Evolutionary conservation across 2,113 vertebrate species (phyloP), one percentile per base, ranked within the genome.

Genomic region (Leiothrix lutea): DNA sequence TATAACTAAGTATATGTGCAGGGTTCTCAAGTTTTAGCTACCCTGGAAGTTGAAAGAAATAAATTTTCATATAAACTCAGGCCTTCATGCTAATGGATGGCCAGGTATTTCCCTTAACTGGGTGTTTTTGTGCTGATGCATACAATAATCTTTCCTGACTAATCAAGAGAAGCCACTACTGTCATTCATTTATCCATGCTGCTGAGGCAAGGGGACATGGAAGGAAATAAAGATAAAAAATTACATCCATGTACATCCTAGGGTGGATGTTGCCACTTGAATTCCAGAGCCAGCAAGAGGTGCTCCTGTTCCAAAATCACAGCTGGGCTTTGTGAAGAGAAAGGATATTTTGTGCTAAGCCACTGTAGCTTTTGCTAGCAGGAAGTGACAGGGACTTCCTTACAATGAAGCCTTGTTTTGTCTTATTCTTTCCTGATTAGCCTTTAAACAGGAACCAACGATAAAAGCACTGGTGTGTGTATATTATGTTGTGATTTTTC

Each of bases 21-120:
- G 51, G 12, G 12, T 88, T 78, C 62, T 85, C 33, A 61, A 72
- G 33, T 86, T 96, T 97, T 88, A 95, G 88, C 61, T 80, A 80
- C 74, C 42, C 64, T 93, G 95, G 65, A 91, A 95, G 80, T 36
- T 94, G 65, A 93, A 93, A 94, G 71, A 96, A 97, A 92, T 35
- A 89, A 58, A 86, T 97, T 94, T 97, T 94, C 84, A 51, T 94
- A 94, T 33, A 40, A 90, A 67, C 56, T 86, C 82, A 92, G 73
- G 67, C 83, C 96, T 97, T 94, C 92, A 89, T 88, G 86, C 65
- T 86, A 84, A 75, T 13, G 61, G 83, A 89, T 86, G 40, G 25
- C 54, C 82, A 92, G 26, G 62, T 96, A 85, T 79, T 66, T 81
- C 67, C 75, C 88, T 79, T 62, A 44, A 88, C 78, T 80, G 74